These are phyloP conservation scores for Nemoura dubitans DNA, from an alignment of 2,888 invertebrate species.

Conservation along the genomic window DNA sequence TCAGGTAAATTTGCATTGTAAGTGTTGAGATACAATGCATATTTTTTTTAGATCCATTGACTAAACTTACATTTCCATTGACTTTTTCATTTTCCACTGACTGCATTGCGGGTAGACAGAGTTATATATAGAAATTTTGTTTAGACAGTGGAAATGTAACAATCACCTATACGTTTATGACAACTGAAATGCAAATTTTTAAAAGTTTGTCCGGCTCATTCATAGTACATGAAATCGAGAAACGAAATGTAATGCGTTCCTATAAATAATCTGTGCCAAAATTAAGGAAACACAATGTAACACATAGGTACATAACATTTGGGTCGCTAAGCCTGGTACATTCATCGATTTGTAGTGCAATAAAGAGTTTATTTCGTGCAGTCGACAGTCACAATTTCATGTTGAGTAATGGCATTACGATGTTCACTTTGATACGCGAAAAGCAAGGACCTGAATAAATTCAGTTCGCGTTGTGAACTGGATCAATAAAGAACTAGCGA, in stretches of 20 bases:
- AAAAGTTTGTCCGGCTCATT: no score
- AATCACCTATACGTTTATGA: no score
- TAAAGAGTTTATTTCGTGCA: not conserved
- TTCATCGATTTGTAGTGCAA: not conserved
- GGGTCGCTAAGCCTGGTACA: not conserved
- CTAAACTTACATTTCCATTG: not conserved
- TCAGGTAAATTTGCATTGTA: not conserved
- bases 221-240: no score
- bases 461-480: not conserved
- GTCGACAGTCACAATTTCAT: not conserved
- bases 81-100: no score
- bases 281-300: no score
- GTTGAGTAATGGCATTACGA: not conserved
- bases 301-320: not conserved
- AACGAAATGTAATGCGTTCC: no score
- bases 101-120: no score
- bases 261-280: no score
- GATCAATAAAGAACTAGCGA: not conserved
- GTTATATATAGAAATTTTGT: no score
- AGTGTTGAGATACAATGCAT: not conserved
- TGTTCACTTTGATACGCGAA: not conserved
- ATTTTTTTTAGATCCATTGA: not conserved
- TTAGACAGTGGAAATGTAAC: no score
- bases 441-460: not conserved
- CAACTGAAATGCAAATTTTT: no score